Evolutionary conservation across 2,888 invertebrate genomes (phyloP).

Genomic region (Polydrusus tereticollis): DNA sequence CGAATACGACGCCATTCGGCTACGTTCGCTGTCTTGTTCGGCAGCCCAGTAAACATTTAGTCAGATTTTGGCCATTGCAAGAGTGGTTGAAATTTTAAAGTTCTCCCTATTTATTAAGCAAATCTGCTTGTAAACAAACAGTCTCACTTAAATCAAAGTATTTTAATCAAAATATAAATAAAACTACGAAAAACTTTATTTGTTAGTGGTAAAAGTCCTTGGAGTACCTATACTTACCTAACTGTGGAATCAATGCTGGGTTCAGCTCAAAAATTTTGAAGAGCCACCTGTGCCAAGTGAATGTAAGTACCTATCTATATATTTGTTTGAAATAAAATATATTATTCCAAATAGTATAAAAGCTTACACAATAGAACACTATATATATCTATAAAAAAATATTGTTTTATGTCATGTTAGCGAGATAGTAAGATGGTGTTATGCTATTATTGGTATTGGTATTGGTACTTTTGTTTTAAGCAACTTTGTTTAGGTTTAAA

Average conservation of each 20-base stretch:
- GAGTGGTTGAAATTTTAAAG: conserved; percentile 59
- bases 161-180: conserved; percentile 10
- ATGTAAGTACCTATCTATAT: conserved; percentile 31
- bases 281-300: not conserved
- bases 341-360: too few relatives aligned
- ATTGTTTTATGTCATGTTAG: too few relatives aligned
- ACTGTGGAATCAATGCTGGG: conserved; percentile 9
- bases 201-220: not conserved
- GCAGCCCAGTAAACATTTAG: conserved; percentile 64
- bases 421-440: too few relatives aligned
- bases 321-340: not conserved
- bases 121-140: conserved; percentile 17
- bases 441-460: too few relatives aligned
- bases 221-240: conserved; percentile 13
- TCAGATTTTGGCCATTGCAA: conserved; percentile 63
- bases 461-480: too few relatives aligned
- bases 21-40: conserved; percentile 56
- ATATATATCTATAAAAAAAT: too few relatives aligned
- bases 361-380: too few relatives aligned
- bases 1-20: conserved; percentile 56
- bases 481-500: too few relatives aligned
- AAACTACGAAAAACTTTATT: not conserved
- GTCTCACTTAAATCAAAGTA: conserved; percentile 20
- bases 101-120: conserved; percentile 27
- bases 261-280: not conserved